Percentiles rank a stretch among this genome's conserved stretches.
These are phyloP conservation scores for Lycodopsis pacificus DNA, from an alignment of 2,797 vertebrate species.

Conservation along the genomic window DNA sequence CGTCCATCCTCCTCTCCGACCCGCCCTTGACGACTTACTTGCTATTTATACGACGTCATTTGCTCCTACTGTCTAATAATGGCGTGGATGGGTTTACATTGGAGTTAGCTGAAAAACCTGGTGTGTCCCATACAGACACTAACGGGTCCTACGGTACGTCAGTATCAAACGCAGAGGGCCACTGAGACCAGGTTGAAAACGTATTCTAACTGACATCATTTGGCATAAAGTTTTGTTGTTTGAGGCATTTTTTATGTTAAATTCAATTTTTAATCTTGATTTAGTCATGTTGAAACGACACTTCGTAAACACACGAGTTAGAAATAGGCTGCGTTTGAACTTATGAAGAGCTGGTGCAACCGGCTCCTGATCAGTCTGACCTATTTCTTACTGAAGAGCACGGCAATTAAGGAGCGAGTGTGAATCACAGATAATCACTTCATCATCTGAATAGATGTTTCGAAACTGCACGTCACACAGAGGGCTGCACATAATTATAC, in stretches of 20 bases:
- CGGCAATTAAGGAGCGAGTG: slow-evolving; percentile 40
- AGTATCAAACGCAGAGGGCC: no score
- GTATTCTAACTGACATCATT: not conserved
- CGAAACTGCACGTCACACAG: not conserved
- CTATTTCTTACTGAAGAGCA: slow-evolving; percentile 29
- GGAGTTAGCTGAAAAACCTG: no score
- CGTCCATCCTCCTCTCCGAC: no score
- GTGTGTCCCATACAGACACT: no score
- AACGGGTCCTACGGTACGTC: no score
- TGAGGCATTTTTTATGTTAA: not conserved
- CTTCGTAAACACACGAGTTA: no score
- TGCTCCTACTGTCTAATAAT: no score
- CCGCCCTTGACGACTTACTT: no score
- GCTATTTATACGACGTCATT: not conserved
- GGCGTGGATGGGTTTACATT: no score
- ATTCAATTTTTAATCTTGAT: not conserved
- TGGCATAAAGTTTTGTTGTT: not conserved
- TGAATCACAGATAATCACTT: slow-evolving; percentile 20
- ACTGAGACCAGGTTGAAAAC: no score
- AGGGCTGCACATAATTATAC: not conserved
- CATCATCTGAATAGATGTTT: slow-evolving; percentile 13
- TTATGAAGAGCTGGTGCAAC: not conserved
- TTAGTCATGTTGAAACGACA: not conserved
- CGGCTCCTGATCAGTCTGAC: slow-evolving; percentile 11
- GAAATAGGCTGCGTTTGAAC: not conserved